Percentiles rank a stretch among this genome's conserved stretches.
These are phyloP conservation scores for Rhincodon typus DNA, from an alignment of 2,797 vertebrate species.

Conservation along the genomic window DNA sequence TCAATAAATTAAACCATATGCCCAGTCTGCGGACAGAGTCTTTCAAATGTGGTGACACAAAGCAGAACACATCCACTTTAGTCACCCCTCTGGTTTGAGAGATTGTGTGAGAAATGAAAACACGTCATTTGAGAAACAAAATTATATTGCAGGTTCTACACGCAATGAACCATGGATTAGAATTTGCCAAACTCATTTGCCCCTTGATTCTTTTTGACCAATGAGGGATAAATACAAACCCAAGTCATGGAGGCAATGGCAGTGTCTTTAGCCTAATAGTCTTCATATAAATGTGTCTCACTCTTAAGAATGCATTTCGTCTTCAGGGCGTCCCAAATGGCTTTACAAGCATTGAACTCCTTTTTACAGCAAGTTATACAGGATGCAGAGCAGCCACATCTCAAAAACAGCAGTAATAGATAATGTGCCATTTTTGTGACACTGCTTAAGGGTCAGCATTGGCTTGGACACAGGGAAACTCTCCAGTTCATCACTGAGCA, in stretches of 20 bases:
- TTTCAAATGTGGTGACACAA: too few species aligned
- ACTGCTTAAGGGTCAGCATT: too few species aligned
- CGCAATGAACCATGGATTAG: neutral
- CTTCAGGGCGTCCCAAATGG: neutral
- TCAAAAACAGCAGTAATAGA: neutral
- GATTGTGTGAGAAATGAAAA: neutral
- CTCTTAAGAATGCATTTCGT: too few species aligned
- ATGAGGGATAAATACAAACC: too few species aligned
- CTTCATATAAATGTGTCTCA: neutral
- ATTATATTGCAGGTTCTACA: neutral
- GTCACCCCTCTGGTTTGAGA: neutral
- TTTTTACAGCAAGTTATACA: neutral
- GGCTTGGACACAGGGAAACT: neutral
- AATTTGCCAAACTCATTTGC: neutral
- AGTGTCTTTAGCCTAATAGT: too few species aligned
- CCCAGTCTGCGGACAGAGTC: neutral
- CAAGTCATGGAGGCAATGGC: too few species aligned
- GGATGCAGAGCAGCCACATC: neutral
- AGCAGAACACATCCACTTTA: neutral
- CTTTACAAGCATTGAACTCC: too few species aligned
- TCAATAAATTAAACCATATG: too few species aligned
- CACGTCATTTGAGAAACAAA: neutral
- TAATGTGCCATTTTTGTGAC: neutral
- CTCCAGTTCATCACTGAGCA: neutral
- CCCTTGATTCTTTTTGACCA: neutral